Percentiles rank a stretch among this genome's conserved stretches.
Conservation (phyloP, 1,140 invertebrate species). For the Achatina immaculata region DNA sequence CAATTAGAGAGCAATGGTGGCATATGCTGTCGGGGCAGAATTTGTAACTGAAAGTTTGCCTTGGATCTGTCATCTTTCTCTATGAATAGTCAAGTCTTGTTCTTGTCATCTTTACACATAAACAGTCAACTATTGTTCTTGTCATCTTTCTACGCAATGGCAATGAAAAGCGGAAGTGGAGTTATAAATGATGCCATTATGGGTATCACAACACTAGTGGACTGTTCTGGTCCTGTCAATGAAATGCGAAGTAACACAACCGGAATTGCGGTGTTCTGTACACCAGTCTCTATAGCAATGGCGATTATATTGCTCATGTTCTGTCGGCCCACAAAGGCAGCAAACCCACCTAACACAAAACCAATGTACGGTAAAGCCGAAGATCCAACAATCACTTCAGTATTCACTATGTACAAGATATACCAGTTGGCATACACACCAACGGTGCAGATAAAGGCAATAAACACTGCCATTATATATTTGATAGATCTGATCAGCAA, state of each 20-base stretch:
- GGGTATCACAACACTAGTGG: constrained; percentile 69
- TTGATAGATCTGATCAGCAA: constrained; percentile 53
- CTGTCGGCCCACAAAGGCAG: constrained; percentile 56
- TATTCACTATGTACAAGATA: constrained; percentile 84
- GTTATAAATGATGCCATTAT: constrained; percentile 88
- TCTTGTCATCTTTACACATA: too few relatives aligned
- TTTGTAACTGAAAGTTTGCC: too few relatives aligned
- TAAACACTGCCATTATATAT: constrained; percentile 85
- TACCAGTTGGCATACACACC: constrained; percentile 92
- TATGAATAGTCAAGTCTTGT: too few relatives aligned
- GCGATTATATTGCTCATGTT: constrained; percentile 68
- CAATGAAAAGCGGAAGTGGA: constrained; percentile 80
- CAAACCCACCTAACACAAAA: constrained; percentile 80
- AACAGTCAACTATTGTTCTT: too few relatives aligned
- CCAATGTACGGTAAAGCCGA: constrained; percentile 88
- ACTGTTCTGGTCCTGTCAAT: constrained; percentile 70
- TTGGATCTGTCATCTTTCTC: too few relatives aligned
- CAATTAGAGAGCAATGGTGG: too few relatives aligned
- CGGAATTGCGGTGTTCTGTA: constrained; percentile 73
- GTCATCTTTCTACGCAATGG: constrained; percentile 25
- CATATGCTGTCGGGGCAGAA: too few relatives aligned
- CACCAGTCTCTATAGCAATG: constrained; percentile 74
- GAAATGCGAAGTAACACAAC: constrained; percentile 71
- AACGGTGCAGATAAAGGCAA: constrained; percentile 90
- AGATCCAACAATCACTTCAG: constrained; percentile 80